A percentile compares a stretch with the other conserved stretches of the same genome.
phyloP scores from a whole-genome alignment of 2,888 invertebrate genomes.

The Dolomedes plantarius region DNA sequence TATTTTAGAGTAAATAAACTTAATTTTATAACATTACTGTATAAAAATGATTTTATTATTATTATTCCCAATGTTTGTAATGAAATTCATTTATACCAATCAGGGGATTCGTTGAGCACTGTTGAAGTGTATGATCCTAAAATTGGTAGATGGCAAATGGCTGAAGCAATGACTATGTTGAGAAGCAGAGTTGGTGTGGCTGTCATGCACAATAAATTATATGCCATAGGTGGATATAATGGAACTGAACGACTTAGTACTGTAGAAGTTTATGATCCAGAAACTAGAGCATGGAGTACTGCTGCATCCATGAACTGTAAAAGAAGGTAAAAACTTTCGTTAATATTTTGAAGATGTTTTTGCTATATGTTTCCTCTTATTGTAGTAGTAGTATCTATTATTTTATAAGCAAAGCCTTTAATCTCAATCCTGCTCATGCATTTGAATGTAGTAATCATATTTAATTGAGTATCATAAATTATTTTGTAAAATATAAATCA shows the following conservation, averaged over 20 bases:
- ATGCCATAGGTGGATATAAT: constrained; percentile 88
- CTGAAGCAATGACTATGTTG: constrained; percentile 89
- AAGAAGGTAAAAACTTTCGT: constrained; percentile 81
- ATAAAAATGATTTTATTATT: too few relatives aligned
- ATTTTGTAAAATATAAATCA: too few relatives aligned
- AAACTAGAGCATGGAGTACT: constrained; percentile 84
- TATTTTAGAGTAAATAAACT: too few relatives aligned
- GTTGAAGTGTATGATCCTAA: constrained; percentile 89
- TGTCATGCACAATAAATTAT: constrained; percentile 83
- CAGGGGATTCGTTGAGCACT: constrained; percentile 87
- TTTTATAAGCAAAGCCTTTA: too few relatives aligned
- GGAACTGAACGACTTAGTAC: constrained; percentile 88
- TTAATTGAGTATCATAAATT: too few relatives aligned
- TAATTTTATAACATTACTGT: too few relatives aligned
- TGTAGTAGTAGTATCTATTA: not conserved
- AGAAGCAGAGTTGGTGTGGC: constrained; percentile 90
- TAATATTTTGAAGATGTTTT: too few relatives aligned
- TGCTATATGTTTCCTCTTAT: not conserved
- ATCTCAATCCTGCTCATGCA: too few relatives aligned
- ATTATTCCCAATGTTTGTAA: too few relatives aligned
- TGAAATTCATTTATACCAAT: not conserved
- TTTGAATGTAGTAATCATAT: too few relatives aligned
- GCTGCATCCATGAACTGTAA: constrained; percentile 88
- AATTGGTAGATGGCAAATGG: constrained; percentile 84
- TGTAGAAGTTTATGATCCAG: constrained; percentile 89